Evolutionary conservation across 2,797 vertebrate genomes (phyloP), one percentile per base, ranked within the genome.

Genomic region (Triplophysa bombifrons): DNA sequence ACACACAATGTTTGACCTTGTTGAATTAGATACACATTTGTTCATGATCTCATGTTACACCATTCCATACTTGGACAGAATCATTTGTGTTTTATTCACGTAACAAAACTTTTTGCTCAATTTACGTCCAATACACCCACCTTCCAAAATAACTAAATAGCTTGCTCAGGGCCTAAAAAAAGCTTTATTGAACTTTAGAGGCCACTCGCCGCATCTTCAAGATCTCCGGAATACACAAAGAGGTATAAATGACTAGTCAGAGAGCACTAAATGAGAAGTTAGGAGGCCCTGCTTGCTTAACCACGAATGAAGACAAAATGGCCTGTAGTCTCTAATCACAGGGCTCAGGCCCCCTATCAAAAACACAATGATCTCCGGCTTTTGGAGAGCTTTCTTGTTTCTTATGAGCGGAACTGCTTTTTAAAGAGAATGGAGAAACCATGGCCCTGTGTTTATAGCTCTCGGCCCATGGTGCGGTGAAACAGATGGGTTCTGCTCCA

Each of bases 111-210:
- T 68, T 61, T 1, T 60, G 58, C 60, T 30, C 58, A 61, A 58
- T 46, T 53, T 22, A 46, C 51, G 60, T 61, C 44, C 67, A 80
- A 17, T 25, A 56, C 34, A 70, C 20, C 46, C 34, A 67, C 76
- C 66, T 76, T 82, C 50, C 64, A 58, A 80, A 82, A 82, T 44
- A 82, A 51, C 63, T 82, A 67, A 82, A 74, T 77, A 82, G 44
- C 66, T 73, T 65, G 44, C 66, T 19, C 14, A 69, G 67, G 58
- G 75, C 74, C 68, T 70, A 78, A 82, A 84, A 84, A 80, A 72
- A 41, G 55, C 67, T 51, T 41, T 80, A 46, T 48, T 44, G 41
- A 68, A 55, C 82, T 77, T 73, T 34, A 69, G 5, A 67, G 56
- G 66, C 65, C 14, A 68, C 64, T n/a, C 48, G 50, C 25, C 17